Percentiles rank a stretch among this genome's conserved stretches.
Evolutionary conservation across 2,113 vertebrate species (phyloP).

Genomic region (Bettongia penicillata): DNA sequence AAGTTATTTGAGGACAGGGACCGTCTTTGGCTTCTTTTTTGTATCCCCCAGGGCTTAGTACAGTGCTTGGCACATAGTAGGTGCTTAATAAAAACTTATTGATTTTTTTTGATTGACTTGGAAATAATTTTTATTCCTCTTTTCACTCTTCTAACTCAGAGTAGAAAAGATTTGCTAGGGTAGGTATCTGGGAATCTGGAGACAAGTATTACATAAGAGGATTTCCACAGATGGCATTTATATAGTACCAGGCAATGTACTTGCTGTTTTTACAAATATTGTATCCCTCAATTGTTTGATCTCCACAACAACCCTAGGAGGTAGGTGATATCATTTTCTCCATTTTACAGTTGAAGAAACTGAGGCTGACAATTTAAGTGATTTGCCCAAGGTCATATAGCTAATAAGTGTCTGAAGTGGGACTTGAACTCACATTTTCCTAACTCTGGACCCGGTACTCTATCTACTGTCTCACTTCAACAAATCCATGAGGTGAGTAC

Average conservation of each 20-base stretch:
- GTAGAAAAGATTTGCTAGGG: not conserved
- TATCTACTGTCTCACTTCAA: not conserved
- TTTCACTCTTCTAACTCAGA: no score
- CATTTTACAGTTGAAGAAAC: not conserved
- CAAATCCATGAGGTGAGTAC: not conserved
- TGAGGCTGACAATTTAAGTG: not conserved
- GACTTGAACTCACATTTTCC: not conserved
- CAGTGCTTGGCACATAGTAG: not conserved
- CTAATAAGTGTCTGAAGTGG: not conserved
- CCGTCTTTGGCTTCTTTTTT: not conserved
- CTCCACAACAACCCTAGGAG: not conserved
- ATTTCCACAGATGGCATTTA: not conserved
- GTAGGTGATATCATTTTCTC: not conserved
- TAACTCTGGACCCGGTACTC: not conserved
- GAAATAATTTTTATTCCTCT: not conserved
- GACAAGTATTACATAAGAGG: no score
- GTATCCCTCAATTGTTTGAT: not conserved
- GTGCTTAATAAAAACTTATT: not conserved
- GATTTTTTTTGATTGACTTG: not conserved
- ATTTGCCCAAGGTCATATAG: not conserved
- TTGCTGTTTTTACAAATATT: not conserved
- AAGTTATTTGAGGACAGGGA: not conserved
- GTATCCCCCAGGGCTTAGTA: not conserved
- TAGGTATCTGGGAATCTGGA: not conserved
- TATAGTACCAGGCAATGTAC: not conserved